Evolutionary conservation across 2,888 invertebrate species (phyloP).

Genomic region (Agrochola lota): DNA sequence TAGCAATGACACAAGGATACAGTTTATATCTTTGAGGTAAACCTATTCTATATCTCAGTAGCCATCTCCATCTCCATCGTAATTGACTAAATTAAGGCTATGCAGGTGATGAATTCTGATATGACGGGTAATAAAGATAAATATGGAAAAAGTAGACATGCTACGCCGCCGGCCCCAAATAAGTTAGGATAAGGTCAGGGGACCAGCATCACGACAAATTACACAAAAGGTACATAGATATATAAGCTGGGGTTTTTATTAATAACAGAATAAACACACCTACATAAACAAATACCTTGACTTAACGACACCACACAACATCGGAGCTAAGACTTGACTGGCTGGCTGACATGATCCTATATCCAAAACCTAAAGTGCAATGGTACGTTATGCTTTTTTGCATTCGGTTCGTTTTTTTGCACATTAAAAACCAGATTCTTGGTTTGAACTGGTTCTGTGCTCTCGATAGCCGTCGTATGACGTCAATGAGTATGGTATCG

Average conservation of each 20-base stretch:
- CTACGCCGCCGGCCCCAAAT: neutral
- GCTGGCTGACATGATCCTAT: neutral
- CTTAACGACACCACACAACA: neutral
- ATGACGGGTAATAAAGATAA: neutral
- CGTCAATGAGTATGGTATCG: slow-evolving; percentile 43
- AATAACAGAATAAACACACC: neutral
- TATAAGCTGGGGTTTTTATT: neutral
- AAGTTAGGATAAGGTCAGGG: neutral
- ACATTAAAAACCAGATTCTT: slow-evolving; percentile 22
- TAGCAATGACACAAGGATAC: neutral
- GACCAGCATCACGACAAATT: neutral
- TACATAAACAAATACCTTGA: neutral
- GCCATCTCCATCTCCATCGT: neutral
- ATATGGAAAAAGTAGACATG: neutral
- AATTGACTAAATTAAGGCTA: neutral
- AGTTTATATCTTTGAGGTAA: neutral
- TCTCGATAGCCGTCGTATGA: slow-evolving; percentile 26
- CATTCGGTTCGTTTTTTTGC: slow-evolving; percentile 1
- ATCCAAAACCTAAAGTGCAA: slow-evolving; percentile 10
- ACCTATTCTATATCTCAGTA: neutral
- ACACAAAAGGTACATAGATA: neutral
- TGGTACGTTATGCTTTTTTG: slow-evolving; percentile 17
- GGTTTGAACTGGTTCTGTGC: slow-evolving; percentile 35
- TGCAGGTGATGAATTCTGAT: neutral
- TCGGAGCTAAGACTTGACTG: neutral